Percentiles rank a stretch among this genome's conserved stretches.
These are phyloP conservation scores for Dicrurus megarhynchus DNA, from an alignment of 2,113 vertebrate species.

Conservation along the genomic window DNA sequence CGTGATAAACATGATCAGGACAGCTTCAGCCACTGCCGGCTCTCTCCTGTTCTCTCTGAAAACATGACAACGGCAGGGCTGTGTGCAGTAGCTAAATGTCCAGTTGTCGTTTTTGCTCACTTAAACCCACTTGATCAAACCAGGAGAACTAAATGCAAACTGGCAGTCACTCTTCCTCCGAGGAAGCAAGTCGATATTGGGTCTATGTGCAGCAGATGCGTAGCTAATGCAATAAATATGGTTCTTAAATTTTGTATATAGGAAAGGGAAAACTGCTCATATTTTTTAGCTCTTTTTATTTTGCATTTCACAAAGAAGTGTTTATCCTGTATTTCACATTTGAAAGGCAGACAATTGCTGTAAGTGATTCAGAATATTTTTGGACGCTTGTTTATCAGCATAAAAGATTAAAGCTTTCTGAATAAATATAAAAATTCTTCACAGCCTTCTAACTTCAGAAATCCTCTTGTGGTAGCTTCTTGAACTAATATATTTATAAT, in stretches of 20 bases:
- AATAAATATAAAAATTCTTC: neutral
- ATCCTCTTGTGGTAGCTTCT: neutral
- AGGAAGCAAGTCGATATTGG: constrained; percentile 32
- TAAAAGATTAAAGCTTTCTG: constrained; percentile 12
- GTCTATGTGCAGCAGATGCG: neutral
- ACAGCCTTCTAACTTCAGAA: constrained; percentile 17
- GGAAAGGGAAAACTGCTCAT: neutral
- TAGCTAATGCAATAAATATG: constrained; percentile 30
- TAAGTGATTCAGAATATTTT: constrained; percentile 8
- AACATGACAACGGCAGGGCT: neutral
- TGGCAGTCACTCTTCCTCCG: constrained; percentile 31
- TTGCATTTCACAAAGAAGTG: neutral
- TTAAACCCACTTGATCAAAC: constrained; percentile 38
- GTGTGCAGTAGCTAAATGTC: neutral
- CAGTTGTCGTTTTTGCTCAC: constrained; percentile 40
- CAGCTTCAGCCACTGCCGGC: neutral
- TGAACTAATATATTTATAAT: constrained; percentile 12
- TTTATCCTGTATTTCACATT: neutral
- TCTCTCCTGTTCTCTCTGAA: neutral
- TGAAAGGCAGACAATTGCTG: constrained; percentile 32
- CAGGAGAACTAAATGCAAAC: constrained; percentile 10
- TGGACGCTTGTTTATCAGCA: neutral
- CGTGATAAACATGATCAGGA: neutral
- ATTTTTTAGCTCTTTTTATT: neutral
- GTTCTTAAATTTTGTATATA: constrained; percentile 7